phyloP scores from a whole-genome alignment of 2,113 vertebrate species.

The Erythrocebus patas region DNA sequence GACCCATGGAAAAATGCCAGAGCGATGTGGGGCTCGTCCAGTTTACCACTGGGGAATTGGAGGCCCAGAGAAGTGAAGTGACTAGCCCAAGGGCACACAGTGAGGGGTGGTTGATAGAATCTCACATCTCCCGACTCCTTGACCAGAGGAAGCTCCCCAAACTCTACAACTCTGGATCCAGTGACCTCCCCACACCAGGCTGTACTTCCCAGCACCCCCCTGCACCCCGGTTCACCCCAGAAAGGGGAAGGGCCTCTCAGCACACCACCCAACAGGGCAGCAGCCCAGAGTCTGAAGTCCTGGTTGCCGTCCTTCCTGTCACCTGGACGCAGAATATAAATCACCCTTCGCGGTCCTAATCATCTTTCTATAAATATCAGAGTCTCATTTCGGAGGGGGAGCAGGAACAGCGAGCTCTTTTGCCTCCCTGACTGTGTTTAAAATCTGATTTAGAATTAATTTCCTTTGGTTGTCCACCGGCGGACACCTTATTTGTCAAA shows the following conservation, averaged over 20 bases:
- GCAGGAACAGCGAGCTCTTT: slow-evolving; percentile 65
- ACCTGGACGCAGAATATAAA: slow-evolving; percentile 81
- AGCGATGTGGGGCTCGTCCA: accelerated
- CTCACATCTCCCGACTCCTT: not conserved
- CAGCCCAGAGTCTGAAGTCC: slow-evolving; percentile 53
- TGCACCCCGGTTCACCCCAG: not conserved
- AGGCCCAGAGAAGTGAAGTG: not conserved
- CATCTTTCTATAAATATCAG: slow-evolving; percentile 87
- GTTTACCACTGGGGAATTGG: not conserved
- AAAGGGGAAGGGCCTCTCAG: not conserved
- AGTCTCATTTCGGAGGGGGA: slow-evolving; percentile 70
- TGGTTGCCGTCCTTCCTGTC: slow-evolving; percentile 73
- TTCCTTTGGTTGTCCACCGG: slow-evolving; percentile 80
- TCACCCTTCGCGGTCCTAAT: slow-evolving; percentile 81
- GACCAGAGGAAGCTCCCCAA: not conserved
- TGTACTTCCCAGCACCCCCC: not conserved
- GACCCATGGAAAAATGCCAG: not conserved
- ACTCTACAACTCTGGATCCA: not conserved
- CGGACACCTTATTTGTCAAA: slow-evolving; percentile 84
- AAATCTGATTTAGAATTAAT: slow-evolving; percentile 86
- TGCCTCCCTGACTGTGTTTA: slow-evolving; percentile 80
- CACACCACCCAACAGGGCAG: not conserved
- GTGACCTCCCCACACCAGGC: not conserved
- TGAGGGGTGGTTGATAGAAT: not conserved
- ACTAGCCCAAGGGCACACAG: not conserved